Conservation (phyloP, 2,888 invertebrate species). For the Zele albiditarsus region DNA sequence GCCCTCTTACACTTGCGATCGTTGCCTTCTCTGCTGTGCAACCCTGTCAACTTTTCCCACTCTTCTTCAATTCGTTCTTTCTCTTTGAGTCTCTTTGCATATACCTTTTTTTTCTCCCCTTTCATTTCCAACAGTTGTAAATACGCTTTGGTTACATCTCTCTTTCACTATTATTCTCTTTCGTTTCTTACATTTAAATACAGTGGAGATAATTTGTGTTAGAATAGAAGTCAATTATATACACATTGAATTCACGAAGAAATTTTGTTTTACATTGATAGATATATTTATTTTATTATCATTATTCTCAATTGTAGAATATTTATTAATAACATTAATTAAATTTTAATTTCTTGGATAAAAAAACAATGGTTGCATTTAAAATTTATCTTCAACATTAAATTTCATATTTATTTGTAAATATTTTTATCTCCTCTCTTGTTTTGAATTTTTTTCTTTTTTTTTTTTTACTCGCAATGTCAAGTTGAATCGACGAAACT, state of each 20-base stretch:
- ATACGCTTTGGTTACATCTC: slow-evolving; percentile 52
- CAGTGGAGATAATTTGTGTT: no score
- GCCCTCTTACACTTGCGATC: slow-evolving; percentile 56
- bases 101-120: slow-evolving; percentile 39
- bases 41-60: slow-evolving; percentile 42
- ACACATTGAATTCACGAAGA: no score
- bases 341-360: no score
- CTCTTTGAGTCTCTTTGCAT: slow-evolving; percentile 33
- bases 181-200: neutral
- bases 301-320: no score
- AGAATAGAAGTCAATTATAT: no score
- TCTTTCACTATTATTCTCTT: slow-evolving; percentile 15
- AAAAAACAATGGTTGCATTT: neutral
- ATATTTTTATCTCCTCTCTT: neutral
- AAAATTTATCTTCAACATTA: neutral
- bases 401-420: neutral
- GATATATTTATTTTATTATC: no score
- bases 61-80: slow-evolving; percentile 41
- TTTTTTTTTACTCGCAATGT: neutral
- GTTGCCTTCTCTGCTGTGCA: slow-evolving; percentile 49
- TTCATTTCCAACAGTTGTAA: slow-evolving; percentile 50
- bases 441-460: neutral
- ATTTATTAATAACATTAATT: no score
- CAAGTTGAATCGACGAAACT: slow-evolving; percentile 42
- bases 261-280: no score